phyloP scores from a whole-genome alignment of 1,140 invertebrate species.

The Anoplolepis gracilipes region DNA sequence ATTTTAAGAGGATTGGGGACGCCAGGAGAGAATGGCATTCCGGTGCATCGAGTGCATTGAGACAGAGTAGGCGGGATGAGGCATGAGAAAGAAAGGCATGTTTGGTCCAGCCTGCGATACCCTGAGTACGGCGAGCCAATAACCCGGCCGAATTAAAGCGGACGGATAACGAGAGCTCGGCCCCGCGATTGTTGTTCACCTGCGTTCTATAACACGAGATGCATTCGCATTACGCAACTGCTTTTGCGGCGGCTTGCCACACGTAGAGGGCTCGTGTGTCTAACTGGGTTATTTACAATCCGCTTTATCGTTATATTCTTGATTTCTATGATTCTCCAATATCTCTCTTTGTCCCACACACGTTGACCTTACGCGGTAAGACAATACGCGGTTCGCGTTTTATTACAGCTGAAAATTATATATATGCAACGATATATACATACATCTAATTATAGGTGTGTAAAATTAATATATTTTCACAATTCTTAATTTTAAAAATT shows the following conservation, averaged over 20 bases:
- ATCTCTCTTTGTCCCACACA: not conserved
- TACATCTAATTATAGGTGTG: not conserved
- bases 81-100: conserved; percentile 61
- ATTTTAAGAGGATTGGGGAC: conserved; percentile 49
- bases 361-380: not conserved
- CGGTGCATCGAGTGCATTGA: conserved; percentile 35
- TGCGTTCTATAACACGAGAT: conserved; percentile 77
- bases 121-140: conserved; percentile 51
- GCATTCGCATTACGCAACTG: conserved; percentile 75
- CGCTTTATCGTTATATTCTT: conserved; percentile 43
- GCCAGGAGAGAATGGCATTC: conserved; percentile 24
- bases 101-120: conserved; percentile 45
- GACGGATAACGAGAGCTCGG: conserved; percentile 61
- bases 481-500: not conserved
- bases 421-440: too few species aligned
- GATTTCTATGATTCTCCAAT: conserved; percentile 61
- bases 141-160: conserved; percentile 68
- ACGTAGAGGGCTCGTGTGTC: conserved; percentile 56
- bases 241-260: conserved; percentile 68
- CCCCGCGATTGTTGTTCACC: conserved; percentile 56
- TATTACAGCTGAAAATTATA: not conserved
- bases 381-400: not conserved
- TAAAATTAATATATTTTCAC: not conserved
- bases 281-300: conserved; percentile 77
- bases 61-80: conserved; percentile 64